phyloP scores from a whole-genome alignment of 2,797 vertebrate species.

The Malacoctenus gilli region DNA sequence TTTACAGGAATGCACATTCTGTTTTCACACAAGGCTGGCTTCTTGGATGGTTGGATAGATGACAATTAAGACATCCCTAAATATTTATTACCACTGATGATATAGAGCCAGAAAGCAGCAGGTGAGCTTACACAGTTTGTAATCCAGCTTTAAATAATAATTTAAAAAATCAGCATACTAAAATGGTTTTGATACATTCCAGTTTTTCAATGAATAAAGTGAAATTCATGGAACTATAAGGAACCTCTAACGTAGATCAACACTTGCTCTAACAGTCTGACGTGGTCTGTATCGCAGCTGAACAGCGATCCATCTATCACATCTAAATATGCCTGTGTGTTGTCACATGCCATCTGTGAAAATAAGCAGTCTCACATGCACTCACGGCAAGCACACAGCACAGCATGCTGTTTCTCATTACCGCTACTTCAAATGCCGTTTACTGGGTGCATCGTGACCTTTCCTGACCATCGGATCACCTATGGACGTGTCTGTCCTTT shows the following conservation, averaged over 20 bases:
- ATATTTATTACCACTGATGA: not conserved
- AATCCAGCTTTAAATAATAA: not conserved
- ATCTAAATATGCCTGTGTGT: conserved; percentile 38
- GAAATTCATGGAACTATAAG: not conserved
- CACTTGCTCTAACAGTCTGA: not conserved
- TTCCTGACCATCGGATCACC: not conserved
- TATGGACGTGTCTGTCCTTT: no score
- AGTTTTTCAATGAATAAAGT: no score
- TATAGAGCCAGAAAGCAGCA: not conserved
- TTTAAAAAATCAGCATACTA: no score
- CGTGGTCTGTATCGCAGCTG: conserved; percentile 14
- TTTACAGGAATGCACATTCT: no score
- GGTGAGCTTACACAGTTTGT: not conserved
- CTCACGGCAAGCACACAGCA: conserved; percentile 55
- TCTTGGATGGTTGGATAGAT: no score
- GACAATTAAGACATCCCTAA: not conserved
- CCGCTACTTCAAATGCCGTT: conserved; percentile 28
- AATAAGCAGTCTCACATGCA: conserved; percentile 73
- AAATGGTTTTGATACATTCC: not conserved
- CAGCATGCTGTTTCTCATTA: conserved; percentile 72
- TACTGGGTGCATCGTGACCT: conserved; percentile 28
- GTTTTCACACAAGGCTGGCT: no score
- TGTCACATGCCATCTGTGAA: conserved; percentile 73
- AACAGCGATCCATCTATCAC: conserved; percentile 43
- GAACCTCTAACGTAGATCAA: not conserved